Base-by-base conservation (phyloP, 2,888 invertebrate species). In the Selenia dentaria region DNA sequence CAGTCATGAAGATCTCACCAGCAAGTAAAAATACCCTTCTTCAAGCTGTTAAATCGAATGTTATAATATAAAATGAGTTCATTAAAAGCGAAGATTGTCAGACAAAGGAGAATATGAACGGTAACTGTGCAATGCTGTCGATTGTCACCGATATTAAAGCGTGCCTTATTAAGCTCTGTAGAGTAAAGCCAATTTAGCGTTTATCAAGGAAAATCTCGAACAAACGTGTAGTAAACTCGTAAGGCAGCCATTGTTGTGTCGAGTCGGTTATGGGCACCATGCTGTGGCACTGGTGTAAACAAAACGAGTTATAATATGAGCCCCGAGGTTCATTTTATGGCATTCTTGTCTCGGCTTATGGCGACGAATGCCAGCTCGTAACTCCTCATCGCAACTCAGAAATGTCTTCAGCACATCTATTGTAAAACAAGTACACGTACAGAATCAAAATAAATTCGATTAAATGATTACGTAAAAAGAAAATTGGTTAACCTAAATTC, bases 221-320 rank as follows among this genome's bases (percentile, higher is more conserved):
- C 65, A 63, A 73, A 72, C 67, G 64, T 64, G 70, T 60, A 65
- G 67, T 66, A 66, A 70, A 61, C 68, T 70, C 67, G 58, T 65
- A 66, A 68, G 67, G 60, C 68, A 49, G 67, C 81, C 79, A 83
- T 86, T 84, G 84, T 84, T 82, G 68, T 83, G 85, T 85, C 85
- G 74, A 79, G 53, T 63, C 63, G 57, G 67, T 70, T 76, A 78
- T 74, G 73, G 70, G 52, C 65, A 61, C 53, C 67, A 57, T 57
- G 62, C 63, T 59, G 58, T 59, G 58, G 57, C 61, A 60, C 55
- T 62, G 70, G 70, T 76, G 72, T 79, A 78, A 79, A 79, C 75
- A 74, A 77, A 77, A 79, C 80, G 67, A 74, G 74, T 75, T 77
- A 75, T 77, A 76, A 73, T 75, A 74, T 74, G 75, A 73, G 67